Base-by-base conservation (phyloP, 2,797 vertebrate species). In the Falco peregrinus region DNA sequence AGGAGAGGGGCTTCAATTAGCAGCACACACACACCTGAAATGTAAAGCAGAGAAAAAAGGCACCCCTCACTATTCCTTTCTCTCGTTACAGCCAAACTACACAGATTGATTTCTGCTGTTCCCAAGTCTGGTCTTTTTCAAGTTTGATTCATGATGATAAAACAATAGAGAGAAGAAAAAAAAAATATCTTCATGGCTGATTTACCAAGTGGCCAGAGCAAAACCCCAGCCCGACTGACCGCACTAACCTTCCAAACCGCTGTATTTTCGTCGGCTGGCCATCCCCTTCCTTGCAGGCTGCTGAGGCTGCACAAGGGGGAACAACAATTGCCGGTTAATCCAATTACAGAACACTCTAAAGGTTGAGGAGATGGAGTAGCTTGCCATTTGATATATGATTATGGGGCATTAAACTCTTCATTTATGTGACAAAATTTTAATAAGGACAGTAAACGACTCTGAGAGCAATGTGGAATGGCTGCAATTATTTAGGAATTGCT, bases 1-100 rank as follows among this genome's bases (percentile, higher is more conserved):
- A 14, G 74, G 82, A 60, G 47, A 20, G 21, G 29, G 26, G 51
- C 39, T 94, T 70, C 78, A 91, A 83, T 87, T 39, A 87, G 68
- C 84, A 83, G 67, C 70, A 54, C 16, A 29, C 57, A 28, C 64
- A 64, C 69, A 82, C 71, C 84, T 83, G 60, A 70, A 89, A 65
- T 7, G 29, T 3, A 91, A 70, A 89, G 39, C 16, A 21, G 24
- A 50, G 13, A 6, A 4, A 45, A 37, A 76, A 65, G 12, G 7
- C 18, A 29, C 35, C 63, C 9, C 12, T 67, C 2, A 1, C 11
- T 56, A n/a, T 77, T 71, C 41, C 17, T 41, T 25, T 39, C 60
- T 69, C 64, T 53, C 2, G 0, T 89, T n/a, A 35, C 45, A 56
- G 43, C 16, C 74, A 73, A 89, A 7, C 51, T 48, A 41, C 45